Evolutionary conservation across 2,888 invertebrate genomes (phyloP).

Genomic region (Perdita meconis): DNA sequence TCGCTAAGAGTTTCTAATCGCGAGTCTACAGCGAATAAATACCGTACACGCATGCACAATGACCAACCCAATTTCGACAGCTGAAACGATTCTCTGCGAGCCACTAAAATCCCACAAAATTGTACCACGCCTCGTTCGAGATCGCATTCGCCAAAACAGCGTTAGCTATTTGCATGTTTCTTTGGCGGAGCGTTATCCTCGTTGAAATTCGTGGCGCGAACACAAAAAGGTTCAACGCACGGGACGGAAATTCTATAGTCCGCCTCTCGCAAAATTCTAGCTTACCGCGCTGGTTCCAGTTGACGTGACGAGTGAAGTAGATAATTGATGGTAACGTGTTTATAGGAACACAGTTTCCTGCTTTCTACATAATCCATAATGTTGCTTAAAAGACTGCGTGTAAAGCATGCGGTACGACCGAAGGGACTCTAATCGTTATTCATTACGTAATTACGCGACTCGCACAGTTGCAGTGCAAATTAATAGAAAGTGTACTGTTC

Average conservation of each 20-base stretch:
- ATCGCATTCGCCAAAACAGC: background rate
- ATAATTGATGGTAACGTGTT: background rate
- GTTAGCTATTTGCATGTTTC: background rate
- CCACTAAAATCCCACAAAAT: too few species aligned
- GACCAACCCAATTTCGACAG: too few species aligned
- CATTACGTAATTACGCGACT: too few species aligned
- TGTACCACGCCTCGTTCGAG: background rate
- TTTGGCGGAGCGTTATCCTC: background rate
- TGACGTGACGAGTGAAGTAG: background rate
- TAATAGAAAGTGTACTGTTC: too few species aligned
- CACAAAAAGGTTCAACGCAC: conserved; percentile 19
- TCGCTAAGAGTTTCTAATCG: too few species aligned
- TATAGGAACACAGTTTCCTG: conserved; percentile 17
- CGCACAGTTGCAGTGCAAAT: too few species aligned
- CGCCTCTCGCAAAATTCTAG: conserved; percentile 16
- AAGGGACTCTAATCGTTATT: too few species aligned
- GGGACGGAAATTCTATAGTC: background rate
- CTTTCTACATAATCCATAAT: background rate
- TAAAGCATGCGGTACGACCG: background rate
- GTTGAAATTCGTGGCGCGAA: background rate
- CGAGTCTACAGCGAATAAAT: too few species aligned
- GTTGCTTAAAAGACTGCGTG: background rate
- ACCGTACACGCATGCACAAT: too few species aligned
- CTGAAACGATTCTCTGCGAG: too few species aligned
- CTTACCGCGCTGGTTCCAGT: conserved; percentile 8